A percentile compares a stretch with the other conserved stretches of the same genome.
Evolutionary conservation across 2,888 invertebrate species (phyloP).

Genomic region (Chrysodeixis includens): DNA sequence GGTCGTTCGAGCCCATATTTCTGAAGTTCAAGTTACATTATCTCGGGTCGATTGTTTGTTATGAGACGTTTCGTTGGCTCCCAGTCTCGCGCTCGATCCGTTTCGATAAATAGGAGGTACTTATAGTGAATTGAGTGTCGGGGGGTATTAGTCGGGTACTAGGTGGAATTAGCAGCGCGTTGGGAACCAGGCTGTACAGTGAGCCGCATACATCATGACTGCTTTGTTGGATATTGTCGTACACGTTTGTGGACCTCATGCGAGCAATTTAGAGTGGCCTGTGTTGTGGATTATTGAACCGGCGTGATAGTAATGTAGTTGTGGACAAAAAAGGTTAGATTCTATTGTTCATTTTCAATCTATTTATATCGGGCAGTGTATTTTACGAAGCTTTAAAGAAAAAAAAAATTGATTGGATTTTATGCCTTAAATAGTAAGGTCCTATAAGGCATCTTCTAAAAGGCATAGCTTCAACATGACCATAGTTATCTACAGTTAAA

Average conservation of each 20-base stretch:
- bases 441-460: too few species aligned
- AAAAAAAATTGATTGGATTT: too few species aligned
- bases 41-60: constrained; percentile 31
- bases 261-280: constrained; percentile 25
- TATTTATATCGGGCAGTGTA: too few species aligned
- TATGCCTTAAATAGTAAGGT: too few species aligned
- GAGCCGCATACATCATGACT: constrained; percentile 22
- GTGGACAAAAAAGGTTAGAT: neutral
- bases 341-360: neutral
- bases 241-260: constrained; percentile 20
- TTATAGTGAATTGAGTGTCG: constrained; percentile 19
- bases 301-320: neutral
- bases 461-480: too few species aligned
- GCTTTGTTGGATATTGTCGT: constrained; percentile 30
- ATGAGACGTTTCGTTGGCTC: constrained; percentile 31
- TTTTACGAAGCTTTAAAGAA: too few species aligned
- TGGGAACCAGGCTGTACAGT: neutral
- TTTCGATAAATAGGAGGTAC: constrained; percentile 27
- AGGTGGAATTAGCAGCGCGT: constrained; percentile 31
- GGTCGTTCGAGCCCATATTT: constrained; percentile 25
- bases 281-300: constrained; percentile 22
- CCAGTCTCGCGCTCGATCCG: constrained; percentile 5
- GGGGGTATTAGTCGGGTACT: constrained; percentile 16
- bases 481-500: too few species aligned
- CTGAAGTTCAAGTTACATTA: constrained; percentile 39